A percentile compares a stretch with the other conserved stretches of the same genome.
Conservation (phyloP, 1,140 invertebrate genomes). For the Asbolus verrucosus region DNA sequence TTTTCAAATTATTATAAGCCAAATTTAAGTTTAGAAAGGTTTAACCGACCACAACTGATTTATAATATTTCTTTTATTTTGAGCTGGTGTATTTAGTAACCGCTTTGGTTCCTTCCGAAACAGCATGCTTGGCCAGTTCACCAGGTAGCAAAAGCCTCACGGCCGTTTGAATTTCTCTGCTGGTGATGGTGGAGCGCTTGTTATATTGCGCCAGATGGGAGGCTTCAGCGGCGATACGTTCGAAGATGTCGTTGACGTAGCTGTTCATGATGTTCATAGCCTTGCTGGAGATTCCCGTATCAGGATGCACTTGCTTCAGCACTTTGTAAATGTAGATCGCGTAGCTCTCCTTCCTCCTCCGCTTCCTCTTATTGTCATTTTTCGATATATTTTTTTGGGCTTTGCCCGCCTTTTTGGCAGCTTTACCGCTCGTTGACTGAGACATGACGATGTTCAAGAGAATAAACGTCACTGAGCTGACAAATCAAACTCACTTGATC, state of each 20-base stretch:
- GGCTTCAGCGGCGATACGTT: conserved; percentile 77
- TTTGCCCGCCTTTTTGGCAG: conserved; percentile 70
- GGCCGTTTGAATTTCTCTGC: conserved; percentile 69
- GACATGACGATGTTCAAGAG: too few species aligned
- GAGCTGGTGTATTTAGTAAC: conserved; percentile 71
- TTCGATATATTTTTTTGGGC: conserved; percentile 70
- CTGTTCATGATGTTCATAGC: conserved; percentile 72
- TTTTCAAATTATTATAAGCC: too few species aligned
- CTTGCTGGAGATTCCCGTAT: conserved; percentile 76
- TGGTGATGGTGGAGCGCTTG: conserved; percentile 73
- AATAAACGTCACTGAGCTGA: too few species aligned
- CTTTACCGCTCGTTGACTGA: conserved; percentile 67
- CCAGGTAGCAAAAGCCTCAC: conserved; percentile 70
- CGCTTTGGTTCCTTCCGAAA: conserved; percentile 72
- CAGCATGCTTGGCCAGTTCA: conserved; percentile 72
- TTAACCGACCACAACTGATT: neutral
- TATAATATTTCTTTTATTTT: conserved; percentile 61
- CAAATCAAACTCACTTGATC: too few species aligned
- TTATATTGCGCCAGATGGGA: conserved; percentile 79
- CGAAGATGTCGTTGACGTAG: conserved; percentile 73
- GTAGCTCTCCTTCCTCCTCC: conserved; percentile 75
- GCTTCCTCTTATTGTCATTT: conserved; percentile 68
- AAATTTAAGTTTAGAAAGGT: too few species aligned
- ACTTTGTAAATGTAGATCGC: conserved; percentile 79
- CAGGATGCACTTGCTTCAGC: conserved; percentile 77